These are phyloP conservation scores for Miniopterus natalensis DNA, from an alignment of 2,113 vertebrate genomes.

Conservation along the genomic window DNA sequence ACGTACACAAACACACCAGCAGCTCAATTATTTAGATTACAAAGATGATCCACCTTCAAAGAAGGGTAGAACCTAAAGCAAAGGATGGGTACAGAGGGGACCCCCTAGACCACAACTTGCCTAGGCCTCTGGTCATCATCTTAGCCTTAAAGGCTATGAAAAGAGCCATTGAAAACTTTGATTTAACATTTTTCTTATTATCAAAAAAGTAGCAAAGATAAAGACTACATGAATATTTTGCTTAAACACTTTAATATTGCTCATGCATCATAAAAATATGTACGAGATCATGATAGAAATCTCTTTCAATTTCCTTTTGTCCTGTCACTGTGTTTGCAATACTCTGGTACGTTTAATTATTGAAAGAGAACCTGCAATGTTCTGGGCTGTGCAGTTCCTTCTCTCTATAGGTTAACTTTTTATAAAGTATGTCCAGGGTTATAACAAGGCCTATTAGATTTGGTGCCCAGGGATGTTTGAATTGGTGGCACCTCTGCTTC, in stretches of 20 bases:
- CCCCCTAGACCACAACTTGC: too few relatives aligned
- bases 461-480: too few relatives aligned
- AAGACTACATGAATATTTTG: not conserved
- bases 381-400: too few relatives aligned
- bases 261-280: not conserved
- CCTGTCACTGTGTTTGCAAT: not conserved
- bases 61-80: not conserved
- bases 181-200: not conserved
- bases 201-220: not conserved
- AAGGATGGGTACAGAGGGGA: too few relatives aligned
- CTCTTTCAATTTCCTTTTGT: not conserved
- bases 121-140: not conserved
- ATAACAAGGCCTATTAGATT: too few relatives aligned
- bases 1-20: not conserved
- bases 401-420: too few relatives aligned
- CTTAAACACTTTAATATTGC: not conserved
- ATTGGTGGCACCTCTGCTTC: too few relatives aligned
- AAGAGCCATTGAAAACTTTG: not conserved
- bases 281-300: not conserved
- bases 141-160: not conserved
- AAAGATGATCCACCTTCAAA: not conserved
- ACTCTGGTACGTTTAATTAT: not conserved
- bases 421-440: too few relatives aligned
- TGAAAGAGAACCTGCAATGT: too few relatives aligned
- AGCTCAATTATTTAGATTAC: not conserved